phyloP scores from a whole-genome alignment of 1,140 invertebrate genomes.

The Heliconius congener region DNA sequence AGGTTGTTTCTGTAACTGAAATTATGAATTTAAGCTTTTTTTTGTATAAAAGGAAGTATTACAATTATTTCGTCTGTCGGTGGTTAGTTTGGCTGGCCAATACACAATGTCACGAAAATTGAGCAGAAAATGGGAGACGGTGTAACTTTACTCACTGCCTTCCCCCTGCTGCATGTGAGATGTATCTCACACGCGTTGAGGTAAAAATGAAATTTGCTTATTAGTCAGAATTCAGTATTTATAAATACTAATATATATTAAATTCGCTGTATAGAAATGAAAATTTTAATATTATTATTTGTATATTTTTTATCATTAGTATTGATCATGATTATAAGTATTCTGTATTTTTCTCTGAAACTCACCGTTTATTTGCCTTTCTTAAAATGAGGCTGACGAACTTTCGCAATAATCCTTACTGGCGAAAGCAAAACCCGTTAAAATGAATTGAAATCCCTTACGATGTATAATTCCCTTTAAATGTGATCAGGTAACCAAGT shows the following conservation, averaged over 20 bases:
- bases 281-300: not conserved
- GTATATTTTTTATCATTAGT: too few species aligned
- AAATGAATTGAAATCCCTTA: slow-evolving; percentile 7
- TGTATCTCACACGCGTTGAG: too few species aligned
- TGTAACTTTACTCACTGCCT: too few species aligned
- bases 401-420: not conserved
- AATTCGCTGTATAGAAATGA: not conserved
- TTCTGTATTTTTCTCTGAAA: not conserved
- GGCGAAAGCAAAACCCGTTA: not conserved
- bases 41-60: not conserved
- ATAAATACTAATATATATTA: too few species aligned
- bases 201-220: too few species aligned
- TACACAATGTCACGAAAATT: too few species aligned
- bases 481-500: not conserved
- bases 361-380: not conserved
- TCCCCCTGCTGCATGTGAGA: too few species aligned
- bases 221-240: too few species aligned
- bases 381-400: not conserved
- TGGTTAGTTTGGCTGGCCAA: too few species aligned
- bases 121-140: too few species aligned
- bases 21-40: not conserved
- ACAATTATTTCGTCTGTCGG: not conserved
- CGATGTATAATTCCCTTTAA: not conserved
- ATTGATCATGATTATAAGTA: too few species aligned
- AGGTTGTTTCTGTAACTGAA: not conserved